phyloP scores from a whole-genome alignment of 2,797 vertebrate species.

The Champsocephalus esox region DNA sequence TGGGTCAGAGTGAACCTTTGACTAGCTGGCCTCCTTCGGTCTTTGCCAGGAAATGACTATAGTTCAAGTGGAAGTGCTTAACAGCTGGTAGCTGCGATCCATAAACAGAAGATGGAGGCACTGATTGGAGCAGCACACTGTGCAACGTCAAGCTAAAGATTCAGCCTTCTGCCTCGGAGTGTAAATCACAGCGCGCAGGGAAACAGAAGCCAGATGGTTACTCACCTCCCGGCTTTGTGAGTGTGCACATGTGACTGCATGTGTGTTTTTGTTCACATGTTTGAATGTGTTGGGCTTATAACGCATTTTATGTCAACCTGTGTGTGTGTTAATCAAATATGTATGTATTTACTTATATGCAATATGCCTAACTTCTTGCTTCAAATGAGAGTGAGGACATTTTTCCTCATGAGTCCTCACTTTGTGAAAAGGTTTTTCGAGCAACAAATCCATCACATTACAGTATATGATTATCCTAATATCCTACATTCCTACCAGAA shows the following conservation, averaged over 20 bases:
- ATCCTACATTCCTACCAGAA: background rate
- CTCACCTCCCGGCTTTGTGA: constrained; percentile 60
- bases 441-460: background rate
- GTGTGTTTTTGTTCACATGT: constrained; percentile 32
- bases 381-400: background rate
- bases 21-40: constrained; percentile 47
- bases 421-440: background rate
- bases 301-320: constrained; percentile 7
- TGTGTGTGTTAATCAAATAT: background rate
- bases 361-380: background rate
- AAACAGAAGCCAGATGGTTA: constrained; percentile 81
- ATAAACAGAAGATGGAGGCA: constrained; percentile 77
- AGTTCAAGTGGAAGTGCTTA: constrained; percentile 77
- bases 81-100: constrained; percentile 80
- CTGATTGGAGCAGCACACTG: constrained; percentile 76
- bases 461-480: background rate
- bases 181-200: constrained; percentile 69
- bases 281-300: constrained; percentile 10
- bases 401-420: background rate
- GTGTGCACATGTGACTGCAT: constrained; percentile 19
- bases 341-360: background rate
- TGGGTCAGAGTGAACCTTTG: constrained; percentile 63
- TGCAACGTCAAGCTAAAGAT: constrained; percentile 76
- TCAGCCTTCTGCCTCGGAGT: constrained; percentile 65
- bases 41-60: constrained; percentile 70